Evolutionary conservation across 2,797 vertebrate species (phyloP).

Genomic region (Petrocephalus schoutedeni): DNA sequence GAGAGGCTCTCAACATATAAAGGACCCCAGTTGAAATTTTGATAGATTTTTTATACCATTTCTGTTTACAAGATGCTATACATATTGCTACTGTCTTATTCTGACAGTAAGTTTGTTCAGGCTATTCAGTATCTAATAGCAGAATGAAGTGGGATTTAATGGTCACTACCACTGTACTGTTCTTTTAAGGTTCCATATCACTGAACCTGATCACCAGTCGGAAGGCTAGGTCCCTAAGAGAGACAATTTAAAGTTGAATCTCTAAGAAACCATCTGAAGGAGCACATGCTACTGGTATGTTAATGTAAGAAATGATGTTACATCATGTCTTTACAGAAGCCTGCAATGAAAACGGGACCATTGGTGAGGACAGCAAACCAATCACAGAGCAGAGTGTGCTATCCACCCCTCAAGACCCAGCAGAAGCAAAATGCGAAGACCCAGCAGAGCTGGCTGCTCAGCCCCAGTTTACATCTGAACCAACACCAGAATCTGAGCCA

Average conservation of each 20-base stretch:
- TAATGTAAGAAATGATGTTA: not conserved
- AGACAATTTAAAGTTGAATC: not conserved
- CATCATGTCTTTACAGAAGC: constrained; percentile 36
- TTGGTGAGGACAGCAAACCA: constrained; percentile 54
- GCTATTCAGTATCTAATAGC: not conserved
- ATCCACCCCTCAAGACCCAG: constrained; percentile 49
- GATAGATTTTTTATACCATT: too few species aligned
- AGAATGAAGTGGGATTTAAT: not conserved
- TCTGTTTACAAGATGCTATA: not conserved
- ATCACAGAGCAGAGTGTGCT: constrained; percentile 63
- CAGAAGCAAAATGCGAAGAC: constrained; percentile 29
- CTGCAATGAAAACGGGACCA: constrained; percentile 44
- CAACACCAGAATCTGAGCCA: not conserved
- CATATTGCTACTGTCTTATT: not conserved
- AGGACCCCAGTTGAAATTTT: too few species aligned
- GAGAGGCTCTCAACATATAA: not conserved
- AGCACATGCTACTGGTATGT: not conserved
- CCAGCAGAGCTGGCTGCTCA: not conserved
- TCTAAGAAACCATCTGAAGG: not conserved
- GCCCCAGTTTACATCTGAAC: not conserved
- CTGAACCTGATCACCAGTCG: not conserved
- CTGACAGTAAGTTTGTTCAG: not conserved
- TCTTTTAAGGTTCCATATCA: not conserved
- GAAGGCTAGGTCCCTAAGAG: not conserved
- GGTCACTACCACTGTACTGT: not conserved